Conservation (phyloP, 2,888 invertebrate species). For the Nomada fucata region DNA sequence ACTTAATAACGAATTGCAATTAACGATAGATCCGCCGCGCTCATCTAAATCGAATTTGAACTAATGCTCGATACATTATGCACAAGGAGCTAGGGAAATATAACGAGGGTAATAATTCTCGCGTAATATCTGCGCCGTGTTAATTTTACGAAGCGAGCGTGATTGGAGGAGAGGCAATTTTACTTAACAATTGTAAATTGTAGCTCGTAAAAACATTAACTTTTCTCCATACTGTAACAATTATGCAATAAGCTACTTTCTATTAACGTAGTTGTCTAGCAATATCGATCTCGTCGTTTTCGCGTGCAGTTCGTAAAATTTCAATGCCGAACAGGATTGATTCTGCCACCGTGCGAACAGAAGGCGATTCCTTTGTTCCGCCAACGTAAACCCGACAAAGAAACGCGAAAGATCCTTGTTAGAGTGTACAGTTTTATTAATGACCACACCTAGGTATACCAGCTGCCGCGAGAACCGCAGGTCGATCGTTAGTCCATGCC, state of each 20-base stretch:
- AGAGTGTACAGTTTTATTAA: slow-evolving; percentile 68
- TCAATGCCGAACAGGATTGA: not conserved
- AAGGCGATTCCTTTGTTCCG: slow-evolving; percentile 65
- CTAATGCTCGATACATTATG: not conserved
- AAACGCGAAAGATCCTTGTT: slow-evolving; percentile 50
- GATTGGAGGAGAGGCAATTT: not conserved
- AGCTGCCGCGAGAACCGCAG: slow-evolving; percentile 64
- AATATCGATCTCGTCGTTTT: slow-evolving; percentile 4
- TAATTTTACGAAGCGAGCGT: not conserved
- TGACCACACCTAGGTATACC: slow-evolving; percentile 69
- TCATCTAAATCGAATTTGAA: not conserved
- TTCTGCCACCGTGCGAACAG: slow-evolving; percentile 20
- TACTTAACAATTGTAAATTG: not conserved
- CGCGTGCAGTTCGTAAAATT: slow-evolving; percentile 5
- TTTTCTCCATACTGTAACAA: not conserved
- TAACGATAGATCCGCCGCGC: not conserved
- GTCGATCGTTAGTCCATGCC: slow-evolving; percentile 59
- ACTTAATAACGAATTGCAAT: slow-evolving; percentile 44
- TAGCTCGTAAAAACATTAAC: no score
- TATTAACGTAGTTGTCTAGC: not conserved
- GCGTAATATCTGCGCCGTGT: not conserved
- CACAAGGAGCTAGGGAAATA: not conserved
- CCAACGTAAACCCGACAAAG: slow-evolving; percentile 31
- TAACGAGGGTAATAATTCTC: no score
- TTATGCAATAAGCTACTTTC: slow-evolving; percentile 29